These are phyloP conservation scores for Phyllotis vaccarum DNA, from an alignment of 2,797 vertebrate species.

Conservation along the genomic window DNA sequence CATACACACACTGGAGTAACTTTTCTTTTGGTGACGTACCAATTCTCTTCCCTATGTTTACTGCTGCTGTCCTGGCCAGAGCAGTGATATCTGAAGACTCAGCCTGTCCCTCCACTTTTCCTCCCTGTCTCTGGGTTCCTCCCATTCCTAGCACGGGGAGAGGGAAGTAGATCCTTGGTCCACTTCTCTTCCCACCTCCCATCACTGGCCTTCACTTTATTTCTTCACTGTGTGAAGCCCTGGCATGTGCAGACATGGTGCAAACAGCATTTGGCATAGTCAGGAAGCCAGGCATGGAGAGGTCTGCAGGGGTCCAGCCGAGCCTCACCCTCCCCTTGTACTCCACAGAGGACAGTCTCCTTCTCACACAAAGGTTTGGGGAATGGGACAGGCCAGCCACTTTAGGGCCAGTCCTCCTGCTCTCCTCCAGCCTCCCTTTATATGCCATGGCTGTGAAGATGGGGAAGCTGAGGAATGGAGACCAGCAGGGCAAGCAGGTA, in stretches of 20 bases:
- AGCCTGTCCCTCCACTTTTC: rapidly evolving
- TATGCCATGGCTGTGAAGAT: neutral
- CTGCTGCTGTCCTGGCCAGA: neutral
- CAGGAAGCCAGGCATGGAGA: neutral
- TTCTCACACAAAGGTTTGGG: neutral
- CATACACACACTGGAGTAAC: neutral
- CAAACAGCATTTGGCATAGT: neutral
- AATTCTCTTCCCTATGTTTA: neutral
- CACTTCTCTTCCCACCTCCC: neutral
- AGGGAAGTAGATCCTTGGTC: neutral
- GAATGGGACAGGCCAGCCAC: neutral
- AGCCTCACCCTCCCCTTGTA: too few species aligned
- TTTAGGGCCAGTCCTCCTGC: neutral
- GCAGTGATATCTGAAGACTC: neutral
- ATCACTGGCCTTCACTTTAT: neutral
- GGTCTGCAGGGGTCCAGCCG: neutral
- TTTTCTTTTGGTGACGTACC: neutral
- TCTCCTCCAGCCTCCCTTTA: neutral
- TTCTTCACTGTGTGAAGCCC: neutral
- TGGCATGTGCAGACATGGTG: neutral
- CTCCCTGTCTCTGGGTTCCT: neutral
- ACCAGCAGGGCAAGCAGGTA: neutral
- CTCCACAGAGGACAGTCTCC: neutral
- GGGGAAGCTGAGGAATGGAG: neutral
- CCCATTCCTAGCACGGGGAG: neutral